Conservation (phyloP, 2,113 vertebrate genomes). For the Ceuthmochares aereus region DNA sequence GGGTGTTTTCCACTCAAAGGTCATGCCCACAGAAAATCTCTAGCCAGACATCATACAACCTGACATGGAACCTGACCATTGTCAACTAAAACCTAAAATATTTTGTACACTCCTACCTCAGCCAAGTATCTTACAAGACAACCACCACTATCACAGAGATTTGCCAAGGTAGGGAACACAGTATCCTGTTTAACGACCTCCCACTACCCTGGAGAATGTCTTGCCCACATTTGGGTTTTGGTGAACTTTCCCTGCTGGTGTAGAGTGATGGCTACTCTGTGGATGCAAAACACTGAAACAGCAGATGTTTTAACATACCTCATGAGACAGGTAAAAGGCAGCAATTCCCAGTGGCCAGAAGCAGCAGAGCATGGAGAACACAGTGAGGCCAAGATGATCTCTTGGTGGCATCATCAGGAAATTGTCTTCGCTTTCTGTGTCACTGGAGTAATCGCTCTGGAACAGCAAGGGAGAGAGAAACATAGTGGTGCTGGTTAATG, state of each 20-base stretch:
- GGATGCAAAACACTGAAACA: neutral
- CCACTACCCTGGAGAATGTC: neutral
- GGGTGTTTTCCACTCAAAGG: neutral
- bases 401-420: slow-evolving; percentile 92
- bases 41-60: neutral
- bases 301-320: slow-evolving; percentile 71
- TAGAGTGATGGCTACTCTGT: neutral
- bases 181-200: neutral
- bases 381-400: slow-evolving; percentile 92
- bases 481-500: neutral
- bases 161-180: neutral
- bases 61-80: neutral
- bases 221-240: neutral
- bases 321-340: slow-evolving; percentile 92
- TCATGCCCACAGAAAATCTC: neutral
- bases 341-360: slow-evolving; percentile 96
- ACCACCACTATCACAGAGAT: neutral
- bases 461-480: neutral
- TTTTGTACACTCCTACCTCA: neutral
- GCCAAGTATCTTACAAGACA: neutral
- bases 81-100: neutral
- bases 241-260: neutral
- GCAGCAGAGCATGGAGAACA: slow-evolving; percentile 98
- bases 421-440: slow-evolving; percentile 93
- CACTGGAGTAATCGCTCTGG: slow-evolving; percentile 93